Base-by-base conservation (phyloP, 1,140 invertebrate genomes). In the Triops cancriformis region DNA sequence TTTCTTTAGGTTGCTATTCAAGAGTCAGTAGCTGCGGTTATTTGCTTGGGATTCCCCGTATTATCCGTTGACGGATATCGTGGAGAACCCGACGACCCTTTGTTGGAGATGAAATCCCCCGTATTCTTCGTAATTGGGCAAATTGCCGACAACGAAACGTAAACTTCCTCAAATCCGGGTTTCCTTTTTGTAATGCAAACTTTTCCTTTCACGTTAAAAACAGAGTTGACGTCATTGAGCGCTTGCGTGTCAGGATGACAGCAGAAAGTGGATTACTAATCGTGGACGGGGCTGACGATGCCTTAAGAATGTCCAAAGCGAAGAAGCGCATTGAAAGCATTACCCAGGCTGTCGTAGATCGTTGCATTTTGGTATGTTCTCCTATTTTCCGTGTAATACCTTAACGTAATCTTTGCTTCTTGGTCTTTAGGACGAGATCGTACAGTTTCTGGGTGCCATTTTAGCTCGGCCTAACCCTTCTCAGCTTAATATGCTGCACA, bases 61-160 rank as follows among this genome's bases (percentile, higher is more conserved):
- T 87, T 88, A 77, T 93, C 92, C 1, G 88, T 91, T 0, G 84
- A 84, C 79, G 87, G 87, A n/a, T 82, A 82, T 76, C 84, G 93
- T 77, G 93, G 93, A n/a, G 88, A 91, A 76, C 88, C 92, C 0
- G 92, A 94, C 80, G 93, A 95, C 83, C 88, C 88, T 4, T 82
- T 95, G 26, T 84, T 94, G 80, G 92, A 93, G 79, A 86, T 91
- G 51, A 88, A 88, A 80, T 89, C 89, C 73, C 93, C 93, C 0
- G 90, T 92, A 10, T 85, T 94, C 80, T 95, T 95, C 85, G 87
- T 94, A 0, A 89, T 94, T 80, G 94, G 94, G 3, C 91, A 95
- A 82, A 89, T 91, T 83, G 88, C 93, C 0, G 51, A 64, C 23
- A 64, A 64, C 23, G 51, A 18, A 64, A 64, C 51, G 51, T 64